Conservation (phyloP, 2,888 invertebrate species). For the Lochmaea crataegi region DNA sequence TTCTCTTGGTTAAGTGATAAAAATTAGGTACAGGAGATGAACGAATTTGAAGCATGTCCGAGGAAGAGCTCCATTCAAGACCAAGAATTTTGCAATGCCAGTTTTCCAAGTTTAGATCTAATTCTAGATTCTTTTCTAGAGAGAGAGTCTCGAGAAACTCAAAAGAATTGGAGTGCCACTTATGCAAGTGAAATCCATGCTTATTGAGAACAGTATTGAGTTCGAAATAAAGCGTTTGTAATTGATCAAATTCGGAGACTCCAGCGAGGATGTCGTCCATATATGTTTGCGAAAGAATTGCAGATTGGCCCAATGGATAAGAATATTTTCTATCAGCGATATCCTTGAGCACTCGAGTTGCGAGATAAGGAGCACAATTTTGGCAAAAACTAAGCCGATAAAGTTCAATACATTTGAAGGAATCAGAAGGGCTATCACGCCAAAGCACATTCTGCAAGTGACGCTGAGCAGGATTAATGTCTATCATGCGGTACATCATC, state of each 20-base stretch:
- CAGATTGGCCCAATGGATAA: not conserved
- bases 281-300: not conserved
- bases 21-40: not conserved
- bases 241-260: not conserved
- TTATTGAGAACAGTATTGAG: not conserved
- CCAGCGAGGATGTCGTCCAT: not conserved
- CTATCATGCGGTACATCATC: not conserved
- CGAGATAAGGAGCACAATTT: not conserved
- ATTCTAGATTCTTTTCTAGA: not conserved
- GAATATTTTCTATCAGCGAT: not conserved
- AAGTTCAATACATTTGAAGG: slow-evolving; percentile 4
- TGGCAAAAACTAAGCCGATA: not conserved
- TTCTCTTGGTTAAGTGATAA: not conserved
- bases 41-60: not conserved
- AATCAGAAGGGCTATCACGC: not conserved
- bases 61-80: not conserved
- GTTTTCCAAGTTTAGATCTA: not conserved
- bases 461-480: not conserved
- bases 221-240: not conserved
- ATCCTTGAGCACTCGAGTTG: not conserved
- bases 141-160: not conserved
- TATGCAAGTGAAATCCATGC: not conserved
- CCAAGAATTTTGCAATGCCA: not conserved
- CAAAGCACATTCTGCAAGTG: slow-evolving; percentile 5
- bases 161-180: not conserved